Base-by-base conservation (phyloP, 2,113 vertebrate genomes). In the Aphyosemion australe region DNA sequence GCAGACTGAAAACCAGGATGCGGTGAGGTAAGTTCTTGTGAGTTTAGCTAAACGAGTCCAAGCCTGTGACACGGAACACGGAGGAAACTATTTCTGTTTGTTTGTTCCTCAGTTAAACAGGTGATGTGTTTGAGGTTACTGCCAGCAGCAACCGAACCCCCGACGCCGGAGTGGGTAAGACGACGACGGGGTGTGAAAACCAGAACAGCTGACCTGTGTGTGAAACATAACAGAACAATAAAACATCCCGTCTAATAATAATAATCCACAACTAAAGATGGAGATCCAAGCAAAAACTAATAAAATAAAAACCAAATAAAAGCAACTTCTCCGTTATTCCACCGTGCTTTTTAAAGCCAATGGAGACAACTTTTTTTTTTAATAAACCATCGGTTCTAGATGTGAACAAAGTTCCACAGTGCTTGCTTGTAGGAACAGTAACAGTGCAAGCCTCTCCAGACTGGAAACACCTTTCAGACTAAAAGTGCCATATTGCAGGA, bases 401-500 rank as follows among this genome's bases (percentile, higher is more conserved):
- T 75, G 78, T 69, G 74, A 37, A 61, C 78, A 80, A 72, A 81
- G 82, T 89, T 88, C 88, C 88, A 91, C 90, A 90, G 87, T 88
- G 85, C 89, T 86, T 47, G 63, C 79, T 84, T 59, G 52, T 49
- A 84, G 84, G 87, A 59, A 68, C 61, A 82, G 82, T 75, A 84
- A 88, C 87, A 90, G 86, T 86, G 89, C 87, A 86, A 79, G 82
- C 88, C 79, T 69, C 82, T 72, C 77, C 84, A 89, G 78, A 90
- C 84, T 78, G 83, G 82, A 37, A 74, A 79, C 82, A 90, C 87
- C 80, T 88, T 76, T 69, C 52, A 55, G 51, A 13, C 84, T 83
- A 83, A 92, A 92, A 87, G 84, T 85, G 89, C 91, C 82, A 74
- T 88, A 80, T 87, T 90, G 90, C 90, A 90, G 79, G 87, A 87